Conservation (phyloP, 1,140 invertebrate genomes). For the Camponotus vicinus region DNA sequence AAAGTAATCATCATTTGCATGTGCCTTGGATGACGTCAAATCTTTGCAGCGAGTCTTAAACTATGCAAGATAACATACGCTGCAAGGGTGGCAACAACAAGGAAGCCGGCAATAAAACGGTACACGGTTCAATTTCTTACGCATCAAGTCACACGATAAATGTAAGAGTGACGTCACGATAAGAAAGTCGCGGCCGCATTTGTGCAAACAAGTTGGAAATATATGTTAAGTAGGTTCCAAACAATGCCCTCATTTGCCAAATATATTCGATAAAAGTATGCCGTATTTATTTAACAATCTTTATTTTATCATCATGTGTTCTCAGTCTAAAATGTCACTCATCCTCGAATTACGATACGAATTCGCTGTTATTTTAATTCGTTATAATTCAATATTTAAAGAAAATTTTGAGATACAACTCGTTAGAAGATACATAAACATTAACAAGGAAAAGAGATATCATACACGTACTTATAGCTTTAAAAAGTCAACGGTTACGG, state of each 20-base stretch:
- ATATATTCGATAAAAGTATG: slow-evolving; percentile 32
- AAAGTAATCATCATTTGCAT: slow-evolving; percentile 37
- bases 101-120: not conserved
- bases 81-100: not conserved
- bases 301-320: not conserved
- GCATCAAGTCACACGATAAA: slow-evolving; percentile 25
- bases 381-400: not conserved
- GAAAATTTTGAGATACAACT: not conserved
- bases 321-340: not conserved
- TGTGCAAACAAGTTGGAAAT: slow-evolving; percentile 46
- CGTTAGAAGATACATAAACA: not conserved
- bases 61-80: slow-evolving; percentile 36
- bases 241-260: slow-evolving; percentile 37
- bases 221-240: slow-evolving; percentile 50
- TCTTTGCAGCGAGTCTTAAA: slow-evolving; percentile 20
- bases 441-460: not conserved
- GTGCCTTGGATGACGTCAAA: slow-evolving; percentile 10
- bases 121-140: slow-evolving; percentile 31
- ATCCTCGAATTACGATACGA: not conserved
- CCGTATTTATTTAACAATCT: slow-evolving; percentile 29
- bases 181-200: slow-evolving; percentile 33
- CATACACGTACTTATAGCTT: not conserved
- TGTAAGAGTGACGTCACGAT: slow-evolving; percentile 22
- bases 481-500: slow-evolving; percentile 23
- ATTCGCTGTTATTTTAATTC: not conserved